Percentiles rank a stretch among this genome's conserved stretches.
phyloP scores from a whole-genome alignment of 2,113 vertebrate species.

The Plotosus lineatus region DNA sequence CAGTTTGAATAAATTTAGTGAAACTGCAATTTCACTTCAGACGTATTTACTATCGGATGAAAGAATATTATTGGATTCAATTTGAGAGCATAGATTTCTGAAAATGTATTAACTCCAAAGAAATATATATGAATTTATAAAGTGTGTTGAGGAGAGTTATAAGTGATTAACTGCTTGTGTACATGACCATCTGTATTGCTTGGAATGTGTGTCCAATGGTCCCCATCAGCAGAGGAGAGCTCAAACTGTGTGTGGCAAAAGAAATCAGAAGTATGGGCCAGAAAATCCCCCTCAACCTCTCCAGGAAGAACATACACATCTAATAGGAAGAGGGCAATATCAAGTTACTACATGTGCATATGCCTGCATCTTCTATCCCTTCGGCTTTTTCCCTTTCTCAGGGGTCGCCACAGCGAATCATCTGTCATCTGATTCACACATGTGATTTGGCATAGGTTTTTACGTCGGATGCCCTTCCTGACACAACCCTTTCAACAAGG shows the following conservation, averaged over 20 bases:
- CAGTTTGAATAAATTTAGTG: constrained; percentile 10
- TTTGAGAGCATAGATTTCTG: not conserved
- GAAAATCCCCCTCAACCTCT: constrained; percentile 63
- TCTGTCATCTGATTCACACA: no score
- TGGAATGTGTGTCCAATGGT: not conserved
- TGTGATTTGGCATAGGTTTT: no score
- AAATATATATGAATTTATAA: not conserved
- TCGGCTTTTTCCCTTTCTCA: no score
- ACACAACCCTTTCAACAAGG: no score
- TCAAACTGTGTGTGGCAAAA: constrained; percentile 50
- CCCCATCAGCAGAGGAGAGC: constrained; percentile 39
- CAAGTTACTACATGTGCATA: not conserved
- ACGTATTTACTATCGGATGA: not conserved
- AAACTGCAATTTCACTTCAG: constrained; percentile 36
- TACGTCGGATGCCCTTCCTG: no score
- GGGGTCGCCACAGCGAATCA: no score
- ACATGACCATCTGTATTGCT: constrained; percentile 58
- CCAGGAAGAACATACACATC: constrained; percentile 67
- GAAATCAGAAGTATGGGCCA: constrained; percentile 42
- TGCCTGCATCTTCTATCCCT: no score
- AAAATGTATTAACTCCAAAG: constrained; percentile 3
- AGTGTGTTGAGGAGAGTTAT: not conserved
- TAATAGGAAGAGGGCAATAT: constrained; percentile 18
- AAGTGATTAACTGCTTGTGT: constrained; percentile 15
- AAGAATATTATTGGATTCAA: constrained; percentile 13